Evolutionary conservation across 2,797 vertebrate species (phyloP).

Genomic region (Pogoniulus pusillus): DNA sequence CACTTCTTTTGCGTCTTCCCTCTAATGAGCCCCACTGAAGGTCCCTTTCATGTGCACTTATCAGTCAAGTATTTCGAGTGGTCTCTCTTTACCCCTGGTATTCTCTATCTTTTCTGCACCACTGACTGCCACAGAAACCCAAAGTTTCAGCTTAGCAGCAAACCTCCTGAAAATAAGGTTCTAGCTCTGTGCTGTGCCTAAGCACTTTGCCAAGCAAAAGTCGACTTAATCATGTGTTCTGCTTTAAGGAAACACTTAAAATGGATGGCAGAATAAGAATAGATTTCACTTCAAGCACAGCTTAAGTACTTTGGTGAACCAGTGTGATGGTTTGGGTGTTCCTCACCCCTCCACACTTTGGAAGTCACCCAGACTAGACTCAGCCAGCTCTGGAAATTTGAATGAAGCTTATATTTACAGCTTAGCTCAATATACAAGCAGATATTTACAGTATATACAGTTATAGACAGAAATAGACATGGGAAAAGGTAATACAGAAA

Average conservation of each 20-base stretch:
- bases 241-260: slow-evolving; percentile 13
- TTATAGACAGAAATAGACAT: too few species aligned
- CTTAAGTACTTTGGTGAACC: slow-evolving; percentile 1
- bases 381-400: too few species aligned
- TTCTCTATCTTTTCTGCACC: neutral
- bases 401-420: too few species aligned
- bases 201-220: slow-evolving; percentile 8
- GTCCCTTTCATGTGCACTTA: slow-evolving; percentile 9
- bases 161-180: neutral
- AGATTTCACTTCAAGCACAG: slow-evolving; percentile 9
- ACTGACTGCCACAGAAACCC: slow-evolving; percentile 20
- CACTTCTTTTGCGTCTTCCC: slow-evolving; percentile 12
- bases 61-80: slow-evolving; percentile 44
- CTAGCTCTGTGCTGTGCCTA: neutral
- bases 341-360: too few species aligned
- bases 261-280: neutral
- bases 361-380: too few species aligned
- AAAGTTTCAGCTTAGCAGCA: slow-evolving; percentile 1
- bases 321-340: too few species aligned
- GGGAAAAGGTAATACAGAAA: too few species aligned
- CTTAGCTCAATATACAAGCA: too few species aligned
- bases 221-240: neutral
- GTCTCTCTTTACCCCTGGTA: neutral
- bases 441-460: too few species aligned
- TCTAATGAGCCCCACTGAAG: neutral